These are phyloP conservation scores for Augochlora pura DNA, from an alignment of 1,140 invertebrate species.

Conservation along the genomic window DNA sequence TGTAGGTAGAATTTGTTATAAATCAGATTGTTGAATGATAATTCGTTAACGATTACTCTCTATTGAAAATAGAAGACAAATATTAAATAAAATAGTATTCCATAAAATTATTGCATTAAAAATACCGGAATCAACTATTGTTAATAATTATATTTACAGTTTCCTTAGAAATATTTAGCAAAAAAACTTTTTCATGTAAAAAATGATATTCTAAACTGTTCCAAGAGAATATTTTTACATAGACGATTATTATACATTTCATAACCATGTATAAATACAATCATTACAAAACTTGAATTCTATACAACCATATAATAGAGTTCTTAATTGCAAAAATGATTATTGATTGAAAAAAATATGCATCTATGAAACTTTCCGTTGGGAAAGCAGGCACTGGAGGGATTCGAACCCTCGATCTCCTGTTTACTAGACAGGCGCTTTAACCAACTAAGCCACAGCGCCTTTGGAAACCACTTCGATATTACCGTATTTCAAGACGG, in stretches of 20 bases:
- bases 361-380: not conserved
- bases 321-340: not conserved
- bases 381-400: constrained; percentile 77
- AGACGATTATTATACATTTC: not conserved
- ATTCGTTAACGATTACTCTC: too few species aligned
- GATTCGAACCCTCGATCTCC: constrained; percentile 83
- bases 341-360: constrained; percentile 42
- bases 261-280: not conserved
- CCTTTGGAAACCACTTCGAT: constrained; percentile 30
- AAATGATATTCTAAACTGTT: not conserved
- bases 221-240: not conserved
- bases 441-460: constrained; percentile 83
- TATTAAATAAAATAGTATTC: not conserved
- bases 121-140: not conserved
- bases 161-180: not conserved
- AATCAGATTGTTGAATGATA: too few species aligned
- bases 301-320: not conserved
- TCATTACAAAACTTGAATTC: not conserved
- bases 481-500: fast-evolving
- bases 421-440: constrained; percentile 83
- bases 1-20: too few species aligned
- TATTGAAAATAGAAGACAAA: too few species aligned
- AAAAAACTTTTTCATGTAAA: not conserved
- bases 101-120: not conserved
- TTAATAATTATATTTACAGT: not conserved